Base-by-base conservation (phyloP, 2,113 vertebrate genomes). In the Holacanthus passer region DNA sequence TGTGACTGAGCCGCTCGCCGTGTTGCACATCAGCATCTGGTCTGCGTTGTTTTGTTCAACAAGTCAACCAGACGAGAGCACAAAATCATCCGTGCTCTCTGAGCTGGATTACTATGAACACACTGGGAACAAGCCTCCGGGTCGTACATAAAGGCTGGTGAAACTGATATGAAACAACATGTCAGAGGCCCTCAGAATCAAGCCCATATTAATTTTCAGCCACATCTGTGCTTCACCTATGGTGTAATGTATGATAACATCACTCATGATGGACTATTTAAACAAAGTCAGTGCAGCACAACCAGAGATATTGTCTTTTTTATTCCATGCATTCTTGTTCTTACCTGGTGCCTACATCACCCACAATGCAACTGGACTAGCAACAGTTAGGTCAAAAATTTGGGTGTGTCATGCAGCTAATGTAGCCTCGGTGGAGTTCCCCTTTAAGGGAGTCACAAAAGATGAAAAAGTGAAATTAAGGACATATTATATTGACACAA, bases 1-100 rank as follows among this genome's bases (percentile, higher is more conserved):
- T 60, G 73, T 43, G 82, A 69, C 43, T 50, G 55, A 79, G 10
- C 68, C 31, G 32, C 69, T 77, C 67, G 50, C 31, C 14, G 72
- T 64, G 73, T 82, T 64, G 68, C 80, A 65, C 75, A 29, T 71
- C 84, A 81, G 81, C 83, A 86, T 91, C 87, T 88, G 91, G 73
- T 69, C 81, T 5, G 53, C 79, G 53, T 86, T 75, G 81, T 88
- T 81, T 78, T 79, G 81, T 66, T 86, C 81, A 62, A 85, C 69
- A 81, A 87, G 82, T 88, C 84, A 80, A 79, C 39, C 41, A 65
- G 82, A 73, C 75, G 4, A 75, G 65, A 56, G 3, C 45, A 22
- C 53, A 68, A 39, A 83, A 68, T 79, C 87, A 52, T 79, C 81
- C 22, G 65, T 20, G 58, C 27, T 65, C 78, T 69, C 24, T 73